Conservation (phyloP, 2,113 vertebrate species). For the Gracilinanus agilis region DNA sequence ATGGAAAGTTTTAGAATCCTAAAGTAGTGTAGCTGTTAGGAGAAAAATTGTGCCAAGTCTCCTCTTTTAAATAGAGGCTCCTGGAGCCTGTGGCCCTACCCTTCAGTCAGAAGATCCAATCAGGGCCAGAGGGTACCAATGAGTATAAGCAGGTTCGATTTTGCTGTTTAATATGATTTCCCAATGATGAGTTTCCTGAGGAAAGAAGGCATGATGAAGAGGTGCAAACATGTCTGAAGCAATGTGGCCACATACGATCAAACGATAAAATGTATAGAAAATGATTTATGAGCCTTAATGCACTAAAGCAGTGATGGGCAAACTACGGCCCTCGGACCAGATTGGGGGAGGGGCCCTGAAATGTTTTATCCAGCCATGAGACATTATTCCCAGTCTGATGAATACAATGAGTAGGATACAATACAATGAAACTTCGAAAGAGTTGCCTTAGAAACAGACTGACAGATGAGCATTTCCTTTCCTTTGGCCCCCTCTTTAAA, state of each 20-base stretch:
- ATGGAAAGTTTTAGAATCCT: neutral
- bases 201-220: neutral
- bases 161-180: neutral
- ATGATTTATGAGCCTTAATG: neutral
- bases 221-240: neutral
- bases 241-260: neutral
- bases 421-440: no score
- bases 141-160: neutral
- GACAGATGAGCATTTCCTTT: no score
- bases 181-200: neutral
- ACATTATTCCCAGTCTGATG: no score
- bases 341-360: no score
- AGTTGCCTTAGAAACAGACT: no score
- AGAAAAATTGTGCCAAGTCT: neutral
- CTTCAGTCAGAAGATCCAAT: neutral
- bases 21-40: neutral
- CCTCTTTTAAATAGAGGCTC: neutral
- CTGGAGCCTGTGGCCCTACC: neutral
- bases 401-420: no score
- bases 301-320: no score
- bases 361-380: no score
- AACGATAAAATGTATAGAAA: neutral
- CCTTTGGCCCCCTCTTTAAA: no score
- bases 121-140: neutral
- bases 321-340: no score